Evolutionary conservation across 2,797 vertebrate species (phyloP).

Genomic region (Pagetopsis macropterus): DNA sequence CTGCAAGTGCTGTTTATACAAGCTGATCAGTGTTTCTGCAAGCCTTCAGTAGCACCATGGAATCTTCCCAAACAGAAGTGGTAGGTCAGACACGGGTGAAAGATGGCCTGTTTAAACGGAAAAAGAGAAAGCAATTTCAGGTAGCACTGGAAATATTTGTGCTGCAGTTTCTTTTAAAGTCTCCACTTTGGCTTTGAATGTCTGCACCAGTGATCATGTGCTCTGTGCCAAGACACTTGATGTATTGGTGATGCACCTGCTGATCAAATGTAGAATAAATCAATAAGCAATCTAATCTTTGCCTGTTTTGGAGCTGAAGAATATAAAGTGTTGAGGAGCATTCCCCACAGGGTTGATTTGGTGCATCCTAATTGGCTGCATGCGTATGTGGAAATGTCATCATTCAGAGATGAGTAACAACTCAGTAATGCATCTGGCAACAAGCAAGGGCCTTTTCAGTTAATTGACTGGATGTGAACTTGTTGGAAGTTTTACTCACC

Average conservation of each 20-base stretch:
- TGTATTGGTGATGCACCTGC: not conserved
- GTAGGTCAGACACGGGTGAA: not conserved
- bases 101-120: not conserved
- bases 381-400: not conserved
- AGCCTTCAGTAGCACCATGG: not conserved
- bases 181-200: not conserved
- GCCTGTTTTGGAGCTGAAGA: not conserved
- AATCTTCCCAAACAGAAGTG: not conserved
- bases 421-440: slow-evolving; percentile 1
- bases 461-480: not conserved
- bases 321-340: not conserved
- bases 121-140: not conserved
- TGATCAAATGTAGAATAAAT: not conserved
- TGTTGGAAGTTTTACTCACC: slow-evolving; percentile 9
- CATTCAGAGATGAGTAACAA: not conserved
- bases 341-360: slow-evolving; percentile 7
- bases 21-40: not conserved
- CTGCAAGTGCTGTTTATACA: slow-evolving; percentile 13
- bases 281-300: slow-evolving; percentile 7
- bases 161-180: not conserved
- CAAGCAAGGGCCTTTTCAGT: not conserved
- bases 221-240: not conserved
- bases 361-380: not conserved
- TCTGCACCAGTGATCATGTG: no score
- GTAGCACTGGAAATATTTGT: not conserved